Evolutionary conservation across 2,888 invertebrate species (phyloP), one percentile per base, ranked within the genome.

Genomic region (Lissocephala sabroskyi): DNA sequence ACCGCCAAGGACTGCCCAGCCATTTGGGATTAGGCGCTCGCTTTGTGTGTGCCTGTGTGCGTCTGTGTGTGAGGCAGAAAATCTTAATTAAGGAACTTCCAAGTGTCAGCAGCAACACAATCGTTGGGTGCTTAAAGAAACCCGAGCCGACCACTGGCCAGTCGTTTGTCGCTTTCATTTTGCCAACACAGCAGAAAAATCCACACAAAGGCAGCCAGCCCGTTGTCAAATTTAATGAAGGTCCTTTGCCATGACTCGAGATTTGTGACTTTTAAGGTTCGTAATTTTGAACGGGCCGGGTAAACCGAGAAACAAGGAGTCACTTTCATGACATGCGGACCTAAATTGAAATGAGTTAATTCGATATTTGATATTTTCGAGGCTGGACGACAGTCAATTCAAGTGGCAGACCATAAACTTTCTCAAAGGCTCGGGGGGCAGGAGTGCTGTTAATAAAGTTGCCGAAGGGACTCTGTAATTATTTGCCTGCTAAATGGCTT

Each of bases 41-140:
- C 53, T 50, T 23, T 23, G 42, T 55, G 53, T 59, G 51, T 46
- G 57, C 11, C 9, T 18, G 43, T 45, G 10, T 26, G 11, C 45
- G 16, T 17, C 18, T 18, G 7, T 18, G 17, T 46, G 42, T 53
- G 64, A 61, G 59, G 60, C 65, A 52, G 60, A 73, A 73, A 77
- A 75, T 78, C 78, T 79, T 78, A 78, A 78, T 77, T 79, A 78
- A 78, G 71, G 75, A 79, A 65, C 53, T 67, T 78, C 68, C 65
- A 63, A 74, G 78, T 79, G 70, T 59, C 53, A 51, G 30, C 44
- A 42, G 45, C 26, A 39, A 41, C 43, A 47, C 41, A 26, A 35
- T 36, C 36, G 44, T 50, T 55, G 47, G 55, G 26, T 26, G 18
- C 26, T 23, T 9, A 13, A 45, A 43, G 35, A 37, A 45, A 37